Evolutionary conservation across 1,140 invertebrate species (phyloP).

Genomic region (Drosophila ohnishii): DNA sequence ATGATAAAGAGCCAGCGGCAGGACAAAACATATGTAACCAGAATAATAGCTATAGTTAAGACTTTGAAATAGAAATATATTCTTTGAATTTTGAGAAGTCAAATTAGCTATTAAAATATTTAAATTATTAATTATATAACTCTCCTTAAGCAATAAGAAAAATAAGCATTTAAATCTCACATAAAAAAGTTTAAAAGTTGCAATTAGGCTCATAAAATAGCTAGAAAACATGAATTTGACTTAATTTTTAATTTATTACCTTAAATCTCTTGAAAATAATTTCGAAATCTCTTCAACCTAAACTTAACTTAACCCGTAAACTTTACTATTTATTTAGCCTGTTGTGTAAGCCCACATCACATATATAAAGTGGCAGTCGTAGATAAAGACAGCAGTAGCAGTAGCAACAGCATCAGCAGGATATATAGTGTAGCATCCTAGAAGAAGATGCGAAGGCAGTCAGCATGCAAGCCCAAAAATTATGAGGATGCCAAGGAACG

Average conservation of each 20-base stretch:
- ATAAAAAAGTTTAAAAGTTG: too few species aligned
- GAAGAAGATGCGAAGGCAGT: constrained; percentile 24
- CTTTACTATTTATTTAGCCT: background rate
- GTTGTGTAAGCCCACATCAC: background rate
- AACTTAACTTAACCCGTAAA: background rate
- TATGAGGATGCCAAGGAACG: constrained; percentile 28
- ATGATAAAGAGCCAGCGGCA: constrained; percentile 46
- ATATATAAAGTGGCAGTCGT: constrained; percentile 26
- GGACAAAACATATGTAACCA: background rate
- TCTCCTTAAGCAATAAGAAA: too few species aligned
- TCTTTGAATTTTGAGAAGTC: background rate
- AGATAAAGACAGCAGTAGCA: constrained; percentile 26
- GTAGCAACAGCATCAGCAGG: constrained; percentile 25
- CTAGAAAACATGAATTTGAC: too few species aligned
- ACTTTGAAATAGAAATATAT: background rate
- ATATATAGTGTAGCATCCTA: constrained; percentile 21
- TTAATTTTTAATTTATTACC: too few species aligned
- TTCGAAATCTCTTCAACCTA: background rate
- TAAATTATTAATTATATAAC: background rate
- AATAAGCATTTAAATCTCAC: too few species aligned
- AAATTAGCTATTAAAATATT: background rate
- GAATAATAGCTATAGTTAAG: background rate
- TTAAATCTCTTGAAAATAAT: too few species aligned
- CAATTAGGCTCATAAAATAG: too few species aligned
- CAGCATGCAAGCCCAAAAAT: constrained; percentile 48